These are phyloP conservation scores for Telmatochromis sp. DNA, from an alignment of 2,113 vertebrate species.

Conservation along the genomic window DNA sequence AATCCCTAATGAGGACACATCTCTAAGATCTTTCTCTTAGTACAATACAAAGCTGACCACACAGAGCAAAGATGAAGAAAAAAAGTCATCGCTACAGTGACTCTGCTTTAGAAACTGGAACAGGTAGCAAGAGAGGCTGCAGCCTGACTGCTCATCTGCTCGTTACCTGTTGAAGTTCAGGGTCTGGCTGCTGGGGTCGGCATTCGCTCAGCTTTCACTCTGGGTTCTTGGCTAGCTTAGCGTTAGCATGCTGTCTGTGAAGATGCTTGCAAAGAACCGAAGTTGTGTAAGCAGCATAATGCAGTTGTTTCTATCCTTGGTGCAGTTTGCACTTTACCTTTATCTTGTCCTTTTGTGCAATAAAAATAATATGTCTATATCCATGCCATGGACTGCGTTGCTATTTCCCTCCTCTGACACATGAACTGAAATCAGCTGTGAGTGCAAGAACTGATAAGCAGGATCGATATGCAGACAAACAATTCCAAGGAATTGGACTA, in stretches of 20 bases:
- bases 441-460: background rate
- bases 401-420: background rate
- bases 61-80: background rate
- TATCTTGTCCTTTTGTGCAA: background rate
- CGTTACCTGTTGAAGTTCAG: background rate
- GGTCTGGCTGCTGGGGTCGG: background rate
- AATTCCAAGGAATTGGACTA: background rate
- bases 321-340: background rate
- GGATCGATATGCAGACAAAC: background rate
- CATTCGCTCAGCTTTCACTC: background rate
- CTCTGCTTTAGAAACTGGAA: background rate
- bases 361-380: background rate
- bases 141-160: background rate
- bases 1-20: background rate
- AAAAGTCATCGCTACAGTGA: background rate
- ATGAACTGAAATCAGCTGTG: background rate
- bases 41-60: background rate
- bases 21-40: background rate
- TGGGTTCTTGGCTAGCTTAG: background rate
- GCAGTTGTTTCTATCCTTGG: background rate
- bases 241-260: background rate
- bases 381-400: background rate
- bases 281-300: background rate
- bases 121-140: background rate
- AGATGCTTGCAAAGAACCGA: background rate